Evolutionary conservation across 2,888 invertebrate genomes (phyloP).

Genomic region (Leptura quadrifasciata): DNA sequence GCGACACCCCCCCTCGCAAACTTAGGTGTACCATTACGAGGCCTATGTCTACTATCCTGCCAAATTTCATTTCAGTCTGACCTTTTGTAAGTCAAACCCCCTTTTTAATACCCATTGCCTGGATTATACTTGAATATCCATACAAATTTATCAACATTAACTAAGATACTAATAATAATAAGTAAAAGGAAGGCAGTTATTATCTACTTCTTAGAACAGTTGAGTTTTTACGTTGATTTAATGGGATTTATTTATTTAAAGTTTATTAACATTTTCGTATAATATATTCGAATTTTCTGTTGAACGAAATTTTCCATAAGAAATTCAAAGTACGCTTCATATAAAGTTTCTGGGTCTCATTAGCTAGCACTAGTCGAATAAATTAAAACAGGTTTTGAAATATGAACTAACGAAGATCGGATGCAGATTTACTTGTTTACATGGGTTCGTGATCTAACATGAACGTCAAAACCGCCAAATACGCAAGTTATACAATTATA

Average conservation of each 20-base stretch:
- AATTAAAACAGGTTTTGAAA: neutral
- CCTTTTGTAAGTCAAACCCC: too few species aligned
- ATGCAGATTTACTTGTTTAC: neutral
- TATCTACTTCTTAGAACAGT: neutral
- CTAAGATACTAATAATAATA: too few species aligned
- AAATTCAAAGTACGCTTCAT: neutral
- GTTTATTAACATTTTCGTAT: neutral
- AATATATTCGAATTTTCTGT: neutral
- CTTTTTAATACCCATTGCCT: too few species aligned
- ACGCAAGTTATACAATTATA: too few species aligned
- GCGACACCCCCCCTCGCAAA: too few species aligned
- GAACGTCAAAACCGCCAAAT: too few species aligned
- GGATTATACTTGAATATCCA: too few species aligned
- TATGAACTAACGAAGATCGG: neutral
- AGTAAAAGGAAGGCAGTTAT: neutral
- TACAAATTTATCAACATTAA: too few species aligned
- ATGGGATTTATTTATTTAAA: too few species aligned
- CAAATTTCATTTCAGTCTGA: too few species aligned
- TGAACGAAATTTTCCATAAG: neutral
- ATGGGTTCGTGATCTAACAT: neutral
- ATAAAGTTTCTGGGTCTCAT: neutral
- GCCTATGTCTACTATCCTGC: too few species aligned
- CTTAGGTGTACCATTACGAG: too few species aligned
- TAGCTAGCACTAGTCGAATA: neutral
- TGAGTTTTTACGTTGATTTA: neutral